Conservation (phyloP, 2,113 vertebrate genomes). For the Typhlomys cinereus region DNA sequence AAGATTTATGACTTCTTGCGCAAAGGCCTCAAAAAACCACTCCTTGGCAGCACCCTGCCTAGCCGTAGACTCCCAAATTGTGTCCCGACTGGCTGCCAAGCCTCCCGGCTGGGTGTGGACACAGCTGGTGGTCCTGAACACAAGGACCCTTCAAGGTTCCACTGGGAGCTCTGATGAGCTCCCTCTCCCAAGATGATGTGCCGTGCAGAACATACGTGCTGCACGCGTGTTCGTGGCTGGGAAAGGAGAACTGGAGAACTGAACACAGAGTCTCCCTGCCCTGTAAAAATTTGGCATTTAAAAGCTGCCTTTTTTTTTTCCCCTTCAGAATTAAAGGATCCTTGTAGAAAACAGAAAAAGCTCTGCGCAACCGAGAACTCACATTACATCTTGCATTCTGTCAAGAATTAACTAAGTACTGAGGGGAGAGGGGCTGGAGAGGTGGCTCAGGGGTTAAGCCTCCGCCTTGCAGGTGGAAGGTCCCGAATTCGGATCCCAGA, state of each 20-base stretch:
- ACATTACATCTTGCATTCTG: background rate
- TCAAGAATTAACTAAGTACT: background rate
- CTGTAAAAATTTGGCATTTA: slow-evolving; percentile 46
- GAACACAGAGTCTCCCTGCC: background rate
- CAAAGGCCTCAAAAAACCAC: background rate
- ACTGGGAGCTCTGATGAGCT: slow-evolving; percentile 48
- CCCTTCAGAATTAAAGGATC: background rate
- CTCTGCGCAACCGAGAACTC: background rate
- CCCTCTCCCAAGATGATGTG: slow-evolving; percentile 28
- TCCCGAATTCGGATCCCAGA: too few relatives aligned
- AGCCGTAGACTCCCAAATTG: background rate
- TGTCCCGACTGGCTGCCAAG: slow-evolving; percentile 19
- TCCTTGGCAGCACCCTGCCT: background rate
- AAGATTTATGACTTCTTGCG: slow-evolving; percentile 55
- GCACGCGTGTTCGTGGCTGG: slow-evolving; percentile 50
- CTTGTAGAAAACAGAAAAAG: background rate
- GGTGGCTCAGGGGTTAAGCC: too few relatives aligned
- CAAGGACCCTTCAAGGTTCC: slow-evolving; percentile 69
- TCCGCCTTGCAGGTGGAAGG: too few relatives aligned
- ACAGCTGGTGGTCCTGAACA: slow-evolving; percentile 62
- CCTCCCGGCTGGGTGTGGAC: slow-evolving; percentile 56
- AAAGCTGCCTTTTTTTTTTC: background rate
- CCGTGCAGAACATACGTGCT: background rate
- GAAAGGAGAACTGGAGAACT: slow-evolving; percentile 60
- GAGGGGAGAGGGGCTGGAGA: too few relatives aligned